phyloP scores from a whole-genome alignment of 2,113 vertebrate genomes.

The Campylomormyrus tamandua region DNA sequence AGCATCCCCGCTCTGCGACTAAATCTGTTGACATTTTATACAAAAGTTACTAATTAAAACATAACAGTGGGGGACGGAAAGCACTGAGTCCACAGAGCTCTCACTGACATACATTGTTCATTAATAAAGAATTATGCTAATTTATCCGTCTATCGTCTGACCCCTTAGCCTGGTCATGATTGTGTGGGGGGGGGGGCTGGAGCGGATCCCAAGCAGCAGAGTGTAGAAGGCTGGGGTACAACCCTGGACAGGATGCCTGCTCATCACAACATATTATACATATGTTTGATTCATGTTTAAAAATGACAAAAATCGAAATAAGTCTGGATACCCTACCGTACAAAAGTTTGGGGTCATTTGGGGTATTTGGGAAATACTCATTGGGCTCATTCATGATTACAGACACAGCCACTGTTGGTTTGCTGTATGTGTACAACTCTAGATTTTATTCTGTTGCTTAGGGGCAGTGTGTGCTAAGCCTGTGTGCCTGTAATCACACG shows the following conservation, averaged over 20 bases:
- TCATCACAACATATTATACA: too few relatives aligned
- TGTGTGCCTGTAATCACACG: accelerated
- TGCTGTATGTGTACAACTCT: too few relatives aligned
- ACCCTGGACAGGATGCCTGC: neutral
- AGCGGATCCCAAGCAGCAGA: neutral
- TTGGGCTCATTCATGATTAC: too few relatives aligned
- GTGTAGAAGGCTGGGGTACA: neutral
- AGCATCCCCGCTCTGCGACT: neutral
- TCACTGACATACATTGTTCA: neutral
- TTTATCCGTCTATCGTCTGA: neutral
- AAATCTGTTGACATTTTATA: neutral
- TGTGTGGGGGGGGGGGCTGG: neutral
- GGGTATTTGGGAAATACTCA: too few relatives aligned
- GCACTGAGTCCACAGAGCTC: neutral
- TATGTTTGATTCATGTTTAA: too few relatives aligned
- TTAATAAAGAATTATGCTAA: neutral
- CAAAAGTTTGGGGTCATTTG: too few relatives aligned
- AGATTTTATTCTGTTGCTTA: neutral
- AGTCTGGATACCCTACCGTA: too few relatives aligned
- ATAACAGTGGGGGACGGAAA: neutral
- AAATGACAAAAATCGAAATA: too few relatives aligned
- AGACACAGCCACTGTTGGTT: too few relatives aligned
- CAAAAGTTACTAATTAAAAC: neutral
- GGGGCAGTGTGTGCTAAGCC: too few relatives aligned
- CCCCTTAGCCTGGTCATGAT: neutral